phyloP scores from a whole-genome alignment of 2,113 vertebrate species.

The Neogale vison region DNA sequence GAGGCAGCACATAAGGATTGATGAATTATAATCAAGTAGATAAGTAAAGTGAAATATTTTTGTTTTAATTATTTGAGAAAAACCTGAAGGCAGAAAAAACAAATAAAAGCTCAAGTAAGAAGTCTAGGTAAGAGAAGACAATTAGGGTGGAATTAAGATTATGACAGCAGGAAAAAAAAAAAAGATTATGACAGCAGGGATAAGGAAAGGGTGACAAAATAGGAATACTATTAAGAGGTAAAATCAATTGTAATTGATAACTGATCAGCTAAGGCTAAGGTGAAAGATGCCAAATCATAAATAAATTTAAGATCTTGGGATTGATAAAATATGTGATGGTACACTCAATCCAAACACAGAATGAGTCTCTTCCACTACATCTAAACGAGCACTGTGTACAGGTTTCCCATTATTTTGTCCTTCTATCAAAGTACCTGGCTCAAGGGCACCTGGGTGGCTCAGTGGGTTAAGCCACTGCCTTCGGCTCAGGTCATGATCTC shows the following conservation, averaged over 20 bases:
- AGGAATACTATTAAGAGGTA: background rate
- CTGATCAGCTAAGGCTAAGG: background rate
- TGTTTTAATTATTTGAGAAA: background rate
- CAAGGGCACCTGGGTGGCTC: too few relatives aligned
- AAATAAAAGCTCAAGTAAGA: background rate
- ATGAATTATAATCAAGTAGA: background rate
- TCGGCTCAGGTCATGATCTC: too few relatives aligned
- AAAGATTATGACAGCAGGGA: background rate
- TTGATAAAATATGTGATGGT: background rate
- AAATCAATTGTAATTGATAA: background rate
- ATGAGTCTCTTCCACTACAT: background rate
- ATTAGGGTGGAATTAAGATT: background rate
- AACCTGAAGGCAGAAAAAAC: background rate
- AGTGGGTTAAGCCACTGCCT: too few relatives aligned
- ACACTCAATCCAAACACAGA: fast-evolving
- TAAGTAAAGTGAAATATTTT: background rate
- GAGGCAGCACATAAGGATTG: background rate
- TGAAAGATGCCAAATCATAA: background rate
- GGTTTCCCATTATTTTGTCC: background rate
- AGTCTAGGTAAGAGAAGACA: background rate
- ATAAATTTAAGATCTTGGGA: background rate
- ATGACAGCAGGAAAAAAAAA: background rate
- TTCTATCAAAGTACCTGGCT: background rate
- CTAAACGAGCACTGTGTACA: background rate
- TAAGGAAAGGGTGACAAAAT: background rate